These are phyloP conservation scores for Diadegma fenestrale DNA, from an alignment of 2,888 invertebrate genomes.

Conservation along the genomic window DNA sequence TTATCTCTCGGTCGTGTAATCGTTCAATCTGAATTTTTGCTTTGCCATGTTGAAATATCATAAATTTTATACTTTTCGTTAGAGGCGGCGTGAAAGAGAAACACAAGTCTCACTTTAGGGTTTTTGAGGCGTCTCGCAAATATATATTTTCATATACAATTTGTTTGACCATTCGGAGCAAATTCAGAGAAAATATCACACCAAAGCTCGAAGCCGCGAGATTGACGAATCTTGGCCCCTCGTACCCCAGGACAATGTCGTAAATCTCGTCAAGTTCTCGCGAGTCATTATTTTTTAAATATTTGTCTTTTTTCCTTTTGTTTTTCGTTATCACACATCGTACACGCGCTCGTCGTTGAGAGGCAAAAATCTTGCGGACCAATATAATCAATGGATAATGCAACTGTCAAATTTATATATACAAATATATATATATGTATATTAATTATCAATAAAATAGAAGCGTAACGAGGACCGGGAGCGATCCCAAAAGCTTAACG, in stretches of 20 bases:
- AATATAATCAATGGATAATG: conserved; percentile 17
- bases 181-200: conserved; percentile 46
- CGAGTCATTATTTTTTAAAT: conserved; percentile 3
- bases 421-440: conserved; percentile 34
- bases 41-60: conserved; percentile 7
- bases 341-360: conserved; percentile 23
- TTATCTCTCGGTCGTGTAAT: background rate
- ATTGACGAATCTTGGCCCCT: conserved; percentile 59
- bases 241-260: conserved; percentile 51
- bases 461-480: conserved; percentile 33
- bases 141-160: background rate
- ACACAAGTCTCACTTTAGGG: conserved; percentile 12
- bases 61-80: conserved; percentile 27
- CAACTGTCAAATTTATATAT: conserved; percentile 8
- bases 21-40: conserved; percentile 11
- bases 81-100: conserved; percentile 21
- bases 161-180: background rate
- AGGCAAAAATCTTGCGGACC: conserved; percentile 29
- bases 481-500: conserved; percentile 44
- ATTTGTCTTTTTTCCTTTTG: conserved; percentile 15
- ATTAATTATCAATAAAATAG: conserved; percentile 33
- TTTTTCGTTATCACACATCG: conserved; percentile 14
- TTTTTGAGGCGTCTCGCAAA: conserved; percentile 28
- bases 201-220: conserved; percentile 49
- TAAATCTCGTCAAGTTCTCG: conserved; percentile 29